Evolutionary conservation across 2,888 invertebrate genomes (phyloP), one percentile per base, ranked within the genome.

Genomic region (Epinotia brunnichana): DNA sequence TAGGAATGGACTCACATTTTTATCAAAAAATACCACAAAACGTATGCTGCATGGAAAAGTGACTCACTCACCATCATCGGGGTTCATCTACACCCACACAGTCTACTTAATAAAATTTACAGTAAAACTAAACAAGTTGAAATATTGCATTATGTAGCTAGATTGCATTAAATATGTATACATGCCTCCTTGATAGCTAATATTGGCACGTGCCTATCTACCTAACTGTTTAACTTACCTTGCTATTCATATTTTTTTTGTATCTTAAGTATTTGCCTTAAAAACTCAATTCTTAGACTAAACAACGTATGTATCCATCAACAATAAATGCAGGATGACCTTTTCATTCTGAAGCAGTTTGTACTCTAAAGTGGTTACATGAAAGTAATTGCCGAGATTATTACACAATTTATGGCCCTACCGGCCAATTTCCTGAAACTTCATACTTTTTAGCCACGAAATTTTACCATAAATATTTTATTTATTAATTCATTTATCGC

Each of bases 311-410:
- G 15, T 44, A 4, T 15, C 0, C 44, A 15, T 44, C 44, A 44
- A 44, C 41, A 44, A 44, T 44, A 44, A 15, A 15, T 4, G 44
- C 44, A 3, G 35, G 44, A 13, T 15, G 4, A 44, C 15, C 48
- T n/a, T 48, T 48, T 48, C 0, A n/a, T 13, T n/a, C 1, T 13
- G n/a, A n/a, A 48, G n/a, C 48, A 48, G 48, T 48, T 48, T 48
- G 48, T 48, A 48, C 13, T 48, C 15, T n/a, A 7, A n/a, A 48
- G 48, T n/a, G n/a, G n/a, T n/a, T 48, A 48, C n/a, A 48, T 48
- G n/a, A 53, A 69, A 60, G 69, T 61, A 60, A 60, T 69, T 69
- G 17, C 69, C 53, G 15, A 69, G 60, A 59, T 68, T 69, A 60
- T 69, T 60, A 60, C 69, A 19, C 24, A 69, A 60, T 61, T 69